Evolutionary conservation across 2,113 vertebrate species (phyloP), one percentile per base, ranked within the genome.

Genomic region (Thunnus maccoyii): DNA sequence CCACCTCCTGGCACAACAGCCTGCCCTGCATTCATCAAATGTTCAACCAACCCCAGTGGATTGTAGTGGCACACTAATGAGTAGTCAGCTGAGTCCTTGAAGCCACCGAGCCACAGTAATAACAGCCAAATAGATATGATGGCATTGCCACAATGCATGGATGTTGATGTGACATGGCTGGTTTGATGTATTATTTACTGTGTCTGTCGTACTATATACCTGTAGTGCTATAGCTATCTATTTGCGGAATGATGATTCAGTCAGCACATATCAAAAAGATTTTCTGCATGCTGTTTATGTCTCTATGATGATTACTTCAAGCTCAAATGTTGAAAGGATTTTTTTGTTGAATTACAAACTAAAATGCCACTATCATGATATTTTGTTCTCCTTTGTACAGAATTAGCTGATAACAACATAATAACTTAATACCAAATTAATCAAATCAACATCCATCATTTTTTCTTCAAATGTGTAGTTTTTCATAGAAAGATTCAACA

Each of bases 21-120:
- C n/a, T 36, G 8, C 6, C 36, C 9, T 73, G 61, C 71, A 87
- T 89, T 79, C 77, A 72, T 82, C 55, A 78, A 57, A 87, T 84
- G 63, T 72, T 65, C 55, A 67, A 71, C 78, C 44, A 55, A 69
- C 55, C 86, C 63, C 69, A 36, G 30, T 60, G 73, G 72, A 67
- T 58, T 64, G 66, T 62, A 81, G 76, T 65, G 77, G 63, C 65
- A 52, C 65, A 30, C 55, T 87, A 84, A 88, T 79, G 78, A 83
- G 86, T 50, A 60, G 63, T 74, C 54, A 67, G 65, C 17, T 41
- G 81, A 83, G 76, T 66, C 51, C 50, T 80, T 68, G 16, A 30
- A 70, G 14, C 66, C 16, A 47, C 25, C 0, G 70, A 79, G 55
- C 46, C 18, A 44, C 52, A 61, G 41, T 57, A 55, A 74, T 32